phyloP scores from a whole-genome alignment of 1,140 invertebrate genomes.

The Leucophenga varia region DNA sequence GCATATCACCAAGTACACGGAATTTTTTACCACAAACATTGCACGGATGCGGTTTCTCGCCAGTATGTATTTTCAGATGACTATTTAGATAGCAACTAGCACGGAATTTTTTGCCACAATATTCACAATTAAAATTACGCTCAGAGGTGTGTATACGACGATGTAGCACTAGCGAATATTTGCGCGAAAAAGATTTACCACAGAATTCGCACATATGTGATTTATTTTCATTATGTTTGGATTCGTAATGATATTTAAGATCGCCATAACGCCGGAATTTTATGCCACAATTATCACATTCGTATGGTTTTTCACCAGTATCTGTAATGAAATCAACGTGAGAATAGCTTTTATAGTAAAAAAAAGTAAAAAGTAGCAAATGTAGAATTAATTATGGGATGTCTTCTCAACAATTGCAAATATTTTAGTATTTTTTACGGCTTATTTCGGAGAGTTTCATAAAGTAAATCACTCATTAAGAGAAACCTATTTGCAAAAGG shows the following conservation, averaged over 20 bases:
- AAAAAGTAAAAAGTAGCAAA: no score
- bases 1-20: slow-evolving; percentile 83
- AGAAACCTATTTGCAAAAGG: no score
- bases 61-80: slow-evolving; percentile 90
- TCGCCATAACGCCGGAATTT: slow-evolving; percentile 86
- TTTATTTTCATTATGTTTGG: slow-evolving; percentile 76
- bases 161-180: slow-evolving; percentile 91
- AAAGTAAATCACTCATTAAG: no score
- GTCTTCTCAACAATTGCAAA: no score
- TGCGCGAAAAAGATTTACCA: slow-evolving; percentile 87
- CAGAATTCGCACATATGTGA: slow-evolving; percentile 89
- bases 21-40: slow-evolving; percentile 79
- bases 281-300: slow-evolving; percentile 73
- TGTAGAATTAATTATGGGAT: no score
- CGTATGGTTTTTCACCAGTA: slow-evolving; percentile 77
- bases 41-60: slow-evolving; percentile 80
- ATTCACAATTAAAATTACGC: slow-evolving; percentile 85
- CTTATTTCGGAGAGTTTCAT: no score
- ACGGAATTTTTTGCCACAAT: slow-evolving; percentile 77
- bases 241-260: slow-evolving; percentile 85
- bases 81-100: slow-evolving; percentile 82
- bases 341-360: no score
- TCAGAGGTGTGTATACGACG: slow-evolving; percentile 88
- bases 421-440: no score
- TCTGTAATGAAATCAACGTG: no score